phyloP scores from a whole-genome alignment of 2,888 invertebrate species.

The Erebia epiphron region DNA sequence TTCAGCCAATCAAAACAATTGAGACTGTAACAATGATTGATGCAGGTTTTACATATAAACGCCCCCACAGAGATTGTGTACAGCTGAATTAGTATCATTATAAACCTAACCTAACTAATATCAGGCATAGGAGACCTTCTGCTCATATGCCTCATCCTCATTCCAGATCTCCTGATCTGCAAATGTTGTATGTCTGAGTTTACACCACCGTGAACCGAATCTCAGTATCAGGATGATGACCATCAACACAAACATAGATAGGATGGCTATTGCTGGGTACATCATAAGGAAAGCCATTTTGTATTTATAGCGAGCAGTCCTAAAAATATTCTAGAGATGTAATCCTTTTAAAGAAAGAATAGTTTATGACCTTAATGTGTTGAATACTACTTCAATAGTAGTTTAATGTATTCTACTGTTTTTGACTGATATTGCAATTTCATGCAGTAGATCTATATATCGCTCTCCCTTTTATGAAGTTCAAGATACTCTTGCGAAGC shows the following conservation, averaged over 20 bases:
- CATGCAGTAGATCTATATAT: conserved; percentile 74
- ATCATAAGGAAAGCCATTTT: conserved; percentile 88
- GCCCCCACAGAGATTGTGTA: too few species aligned
- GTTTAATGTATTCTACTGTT: neutral
- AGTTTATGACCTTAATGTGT: neutral
- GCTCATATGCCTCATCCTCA: conserved; percentile 85
- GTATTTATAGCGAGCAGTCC: conserved; percentile 90
- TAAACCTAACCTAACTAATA: neutral
- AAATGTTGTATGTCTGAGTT: conserved; percentile 86
- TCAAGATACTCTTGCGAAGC: conserved; percentile 83
- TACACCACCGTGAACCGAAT: conserved; percentile 88
- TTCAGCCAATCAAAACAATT: too few species aligned
- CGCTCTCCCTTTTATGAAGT: conserved; percentile 80
- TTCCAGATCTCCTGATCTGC: conserved; percentile 85
- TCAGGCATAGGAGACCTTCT: conserved; percentile 84
- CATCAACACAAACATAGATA: conserved; percentile 88
- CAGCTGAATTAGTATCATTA: neutral
- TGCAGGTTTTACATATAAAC: too few species aligned
- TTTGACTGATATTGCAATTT: conserved; percentile 49
- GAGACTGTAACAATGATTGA: too few species aligned
- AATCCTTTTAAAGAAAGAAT: too few species aligned
- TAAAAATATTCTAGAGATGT: neutral
- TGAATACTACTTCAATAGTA: too few species aligned
- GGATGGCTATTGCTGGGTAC: conserved; percentile 89
- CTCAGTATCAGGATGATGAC: conserved; percentile 90